phyloP scores from a whole-genome alignment of 2,113 vertebrate species.

The Orycteropus afer region DNA sequence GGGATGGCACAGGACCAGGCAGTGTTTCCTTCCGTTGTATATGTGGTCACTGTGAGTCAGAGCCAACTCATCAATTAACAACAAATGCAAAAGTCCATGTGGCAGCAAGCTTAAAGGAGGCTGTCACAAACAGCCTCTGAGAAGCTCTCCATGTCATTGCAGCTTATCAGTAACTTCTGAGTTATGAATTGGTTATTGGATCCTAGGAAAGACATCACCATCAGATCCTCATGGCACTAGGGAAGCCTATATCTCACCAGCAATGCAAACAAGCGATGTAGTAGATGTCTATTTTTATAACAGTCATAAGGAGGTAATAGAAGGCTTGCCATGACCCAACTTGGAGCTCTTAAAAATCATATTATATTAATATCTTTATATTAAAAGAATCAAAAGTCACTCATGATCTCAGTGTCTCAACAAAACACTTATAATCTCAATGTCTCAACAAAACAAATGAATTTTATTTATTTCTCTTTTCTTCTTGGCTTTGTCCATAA shows the following conservation, averaged over 20 bases:
- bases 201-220: neutral
- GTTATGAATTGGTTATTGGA: neutral
- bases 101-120: neutral
- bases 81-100: neutral
- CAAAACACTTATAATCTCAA: neutral
- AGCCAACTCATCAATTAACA: neutral
- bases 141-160: neutral
- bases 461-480: slow-evolving; percentile 1
- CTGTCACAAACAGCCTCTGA: neutral
- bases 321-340: neutral
- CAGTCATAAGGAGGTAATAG: neutral
- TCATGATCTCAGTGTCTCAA: neutral
- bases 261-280: neutral
- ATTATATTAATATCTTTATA: neutral
- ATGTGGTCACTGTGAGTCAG: neutral
- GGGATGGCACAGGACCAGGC: neutral
- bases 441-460: neutral
- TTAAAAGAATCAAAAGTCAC: neutral
- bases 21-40: neutral
- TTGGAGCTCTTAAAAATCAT: neutral
- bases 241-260: neutral
- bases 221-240: neutral
- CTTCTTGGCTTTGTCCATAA: neutral
- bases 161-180: neutral
- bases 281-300: neutral